phyloP scores from a whole-genome alignment of 2,888 invertebrate genomes.

The Cantharis flavilabris region DNA sequence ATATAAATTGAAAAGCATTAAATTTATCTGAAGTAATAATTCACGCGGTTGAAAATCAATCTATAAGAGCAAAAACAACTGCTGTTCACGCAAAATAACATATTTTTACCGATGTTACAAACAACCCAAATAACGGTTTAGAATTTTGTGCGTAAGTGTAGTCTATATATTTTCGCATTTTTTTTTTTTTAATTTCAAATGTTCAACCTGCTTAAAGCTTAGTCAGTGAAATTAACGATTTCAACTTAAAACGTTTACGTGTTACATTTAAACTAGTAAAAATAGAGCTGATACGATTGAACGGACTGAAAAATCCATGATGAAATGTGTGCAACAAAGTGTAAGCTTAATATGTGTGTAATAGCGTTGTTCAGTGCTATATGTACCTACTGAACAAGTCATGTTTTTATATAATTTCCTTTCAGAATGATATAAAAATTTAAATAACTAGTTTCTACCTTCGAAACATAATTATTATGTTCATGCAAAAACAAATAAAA shows the following conservation, averaged over 20 bases:
- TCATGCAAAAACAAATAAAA: too few relatives aligned
- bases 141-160: neutral
- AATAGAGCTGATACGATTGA: neutral
- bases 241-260: neutral
- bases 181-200: conserved; percentile 12
- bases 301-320: neutral
- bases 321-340: neutral
- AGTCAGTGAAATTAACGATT: neutral
- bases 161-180: conserved; percentile 6
- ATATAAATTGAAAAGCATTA: conserved; percentile 12
- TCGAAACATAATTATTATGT: too few relatives aligned
- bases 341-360: neutral
- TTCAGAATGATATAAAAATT: too few relatives aligned
- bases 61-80: conserved; percentile 12
- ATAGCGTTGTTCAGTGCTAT: too few relatives aligned
- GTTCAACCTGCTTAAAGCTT: neutral
- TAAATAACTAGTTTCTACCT: too few relatives aligned
- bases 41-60: conserved; percentile 20
- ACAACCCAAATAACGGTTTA: conserved; percentile 12
- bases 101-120: conserved; percentile 14
- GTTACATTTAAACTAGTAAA: neutral
- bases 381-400: too few relatives aligned
- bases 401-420: too few relatives aligned
- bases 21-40: conserved; percentile 24
- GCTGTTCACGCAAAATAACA: conserved; percentile 12